Conservation (phyloP, 2,113 vertebrate species). For the Podarcis muralis region DNA sequence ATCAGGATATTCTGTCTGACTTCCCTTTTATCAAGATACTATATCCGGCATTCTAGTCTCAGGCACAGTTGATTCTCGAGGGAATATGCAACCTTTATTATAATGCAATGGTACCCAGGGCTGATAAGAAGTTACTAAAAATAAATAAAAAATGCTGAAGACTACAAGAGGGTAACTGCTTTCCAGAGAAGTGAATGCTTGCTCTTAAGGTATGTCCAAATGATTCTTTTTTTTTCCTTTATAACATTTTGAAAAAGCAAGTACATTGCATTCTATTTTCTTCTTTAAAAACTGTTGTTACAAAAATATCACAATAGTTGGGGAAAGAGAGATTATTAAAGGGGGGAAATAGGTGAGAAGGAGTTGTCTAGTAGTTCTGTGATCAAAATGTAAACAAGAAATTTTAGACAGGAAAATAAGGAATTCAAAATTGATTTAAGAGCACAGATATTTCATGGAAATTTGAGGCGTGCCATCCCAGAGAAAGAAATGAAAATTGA, state of each 20-base stretch:
- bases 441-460: neutral
- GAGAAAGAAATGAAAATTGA: neutral
- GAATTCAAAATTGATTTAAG: neutral
- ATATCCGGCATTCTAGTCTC: accelerated
- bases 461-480: neutral
- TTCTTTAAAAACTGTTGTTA: neutral
- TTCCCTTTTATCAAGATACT: neutral
- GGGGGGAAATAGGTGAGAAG: neutral
- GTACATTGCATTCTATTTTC: neutral
- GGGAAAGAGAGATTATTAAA: neutral
- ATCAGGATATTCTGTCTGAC: neutral
- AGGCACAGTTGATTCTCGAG: neutral
- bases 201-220: constrained; percentile 3
- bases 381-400: neutral
- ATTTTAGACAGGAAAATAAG: neutral
- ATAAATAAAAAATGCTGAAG: neutral
- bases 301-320: neutral
- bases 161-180: neutral
- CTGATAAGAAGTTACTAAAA: neutral
- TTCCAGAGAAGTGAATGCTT: neutral
- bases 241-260: neutral
- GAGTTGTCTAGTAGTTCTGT: neutral
- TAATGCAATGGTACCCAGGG: neutral
- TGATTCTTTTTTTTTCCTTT: neutral
- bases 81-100: neutral